phyloP scores from a whole-genome alignment of 2,888 invertebrate genomes.

The Bombylius discolor region DNA sequence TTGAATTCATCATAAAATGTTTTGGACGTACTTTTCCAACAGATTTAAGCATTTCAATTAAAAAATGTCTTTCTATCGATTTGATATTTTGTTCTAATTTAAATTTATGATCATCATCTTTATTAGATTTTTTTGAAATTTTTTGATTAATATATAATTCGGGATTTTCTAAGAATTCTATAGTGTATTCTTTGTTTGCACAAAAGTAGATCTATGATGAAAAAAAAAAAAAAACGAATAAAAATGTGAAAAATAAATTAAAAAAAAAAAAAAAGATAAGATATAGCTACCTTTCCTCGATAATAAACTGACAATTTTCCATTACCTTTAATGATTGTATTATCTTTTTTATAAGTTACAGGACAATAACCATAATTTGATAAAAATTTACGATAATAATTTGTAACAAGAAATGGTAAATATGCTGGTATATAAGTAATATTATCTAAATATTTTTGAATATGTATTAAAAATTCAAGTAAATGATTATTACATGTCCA shows the following conservation, averaged over 20 bases:
- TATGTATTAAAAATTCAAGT: constrained; percentile 36
- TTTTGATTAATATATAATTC: constrained; percentile 29
- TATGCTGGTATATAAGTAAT: constrained; percentile 36
- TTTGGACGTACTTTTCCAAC: constrained; percentile 44
- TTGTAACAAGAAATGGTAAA: constrained; percentile 39
- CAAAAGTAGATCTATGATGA: constrained; percentile 40
- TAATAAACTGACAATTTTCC: constrained; percentile 39
- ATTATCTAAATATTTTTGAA: constrained; percentile 36
- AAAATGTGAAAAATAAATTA: too few species aligned
- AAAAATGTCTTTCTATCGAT: constrained; percentile 23
- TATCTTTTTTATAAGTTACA: constrained; percentile 46
- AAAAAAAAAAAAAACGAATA: too few species aligned
- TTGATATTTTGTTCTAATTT: not conserved
- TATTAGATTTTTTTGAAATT: not conserved
- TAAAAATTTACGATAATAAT: constrained; percentile 33
- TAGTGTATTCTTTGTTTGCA: constrained; percentile 39
- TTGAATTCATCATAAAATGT: constrained; percentile 43
- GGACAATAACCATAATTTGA: constrained; percentile 47
- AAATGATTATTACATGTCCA: constrained; percentile 48
- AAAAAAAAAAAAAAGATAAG: too few species aligned
- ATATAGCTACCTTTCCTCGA: constrained; percentile 24
- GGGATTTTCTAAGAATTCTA: constrained; percentile 42
- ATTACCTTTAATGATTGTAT: constrained; percentile 38
- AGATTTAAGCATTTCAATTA: constrained; percentile 43
- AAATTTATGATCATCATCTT: not conserved